Evolutionary conservation across 1,140 invertebrate genomes (phyloP), one percentile per base, ranked within the genome.

Genomic region (Cheumatopsyche charites): DNA sequence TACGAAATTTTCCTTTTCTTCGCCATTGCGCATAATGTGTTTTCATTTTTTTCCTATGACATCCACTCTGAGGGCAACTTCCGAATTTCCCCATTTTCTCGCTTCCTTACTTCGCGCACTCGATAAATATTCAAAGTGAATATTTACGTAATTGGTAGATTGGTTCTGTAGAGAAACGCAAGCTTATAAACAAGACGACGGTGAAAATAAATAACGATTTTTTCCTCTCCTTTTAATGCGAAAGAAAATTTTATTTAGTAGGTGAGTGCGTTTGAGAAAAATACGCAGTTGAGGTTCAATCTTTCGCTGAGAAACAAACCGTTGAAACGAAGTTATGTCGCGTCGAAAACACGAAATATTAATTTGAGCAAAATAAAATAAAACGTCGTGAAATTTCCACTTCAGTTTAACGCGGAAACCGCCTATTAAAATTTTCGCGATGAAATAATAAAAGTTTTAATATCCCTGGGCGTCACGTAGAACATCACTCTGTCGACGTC

Each of bases 171-270:
- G 49, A 41, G 41, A 69, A 71, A 43, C 41, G 68, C 63, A 19
- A 36, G 41, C 23, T 74, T 47, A 63, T 74, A 74, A 71, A 74
- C 67, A 74, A 63, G 65, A 73, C n/a, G 36, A 1, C 58, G 12
- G 3, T 11, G 62, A 66, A 43, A 63, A 55, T 73, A 70, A 70
- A 55, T 73, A 73, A 73, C 58, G 62, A 70, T 69, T 36, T 41
- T 42, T 70, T 47, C 11, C 42, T n/a, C n/a, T n/a, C n/a, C n/a
- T n/a, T n/a, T n/a, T n/a, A n/a, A n/a, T n/a, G n/a, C n/a, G n/a
- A n/a, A n/a, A n/a, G n/a, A n/a, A n/a, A n/a, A n/a, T n/a, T n/a
- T n/a, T n/a, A n/a, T n/a, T n/a, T n/a, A n/a, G n/a, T n/a, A n/a
- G n/a, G n/a, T n/a, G n/a, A n/a, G n/a, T n/a, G n/a, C n/a, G n/a